These are phyloP conservation scores for Achlya flavicornis DNA, from an alignment of 2,888 invertebrate species.

Conservation along the genomic window DNA sequence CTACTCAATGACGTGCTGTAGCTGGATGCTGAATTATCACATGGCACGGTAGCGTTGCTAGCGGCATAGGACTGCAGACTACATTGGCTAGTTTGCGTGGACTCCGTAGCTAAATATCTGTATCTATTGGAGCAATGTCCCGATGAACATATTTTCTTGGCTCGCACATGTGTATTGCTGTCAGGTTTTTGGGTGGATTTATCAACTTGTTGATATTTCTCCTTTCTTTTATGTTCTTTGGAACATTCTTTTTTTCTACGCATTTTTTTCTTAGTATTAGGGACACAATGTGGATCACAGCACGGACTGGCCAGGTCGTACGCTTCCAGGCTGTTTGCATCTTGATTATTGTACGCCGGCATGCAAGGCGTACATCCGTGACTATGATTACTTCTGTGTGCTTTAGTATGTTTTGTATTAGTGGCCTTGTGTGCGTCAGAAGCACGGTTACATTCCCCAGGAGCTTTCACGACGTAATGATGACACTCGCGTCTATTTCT, in stretches of 20 bases:
- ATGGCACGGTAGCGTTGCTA: conserved; percentile 86
- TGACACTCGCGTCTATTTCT: conserved; percentile 87
- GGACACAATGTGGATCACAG: conserved; percentile 93
- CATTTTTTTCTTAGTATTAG: conserved; percentile 81
- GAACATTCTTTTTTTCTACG: conserved; percentile 84
- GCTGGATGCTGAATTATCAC: conserved; percentile 89
- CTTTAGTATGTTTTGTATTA: conserved; percentile 65
- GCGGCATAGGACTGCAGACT: conserved; percentile 93
- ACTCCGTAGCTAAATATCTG: conserved; percentile 86
- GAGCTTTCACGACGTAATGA: conserved; percentile 86
- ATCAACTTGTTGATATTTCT: conserved; percentile 82
- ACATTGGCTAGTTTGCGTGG: conserved; percentile 89
- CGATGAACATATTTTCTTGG: conserved; percentile 71
- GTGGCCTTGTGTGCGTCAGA: conserved; percentile 61
- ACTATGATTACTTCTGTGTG: conserved; percentile 68
- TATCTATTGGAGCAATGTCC: conserved; percentile 76
- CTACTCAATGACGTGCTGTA: conserved; percentile 94
- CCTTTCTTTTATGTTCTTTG: conserved; percentile 86
- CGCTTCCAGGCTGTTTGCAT: conserved; percentile 92
- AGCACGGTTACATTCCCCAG: conserved; percentile 64
- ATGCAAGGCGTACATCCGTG: conserved; percentile 90
- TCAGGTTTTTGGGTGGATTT: conserved; percentile 76
- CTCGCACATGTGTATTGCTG: conserved; percentile 73
- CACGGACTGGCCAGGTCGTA: conserved; percentile 94
- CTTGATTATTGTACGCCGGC: conserved; percentile 85